phyloP scores from a whole-genome alignment of 2,888 invertebrate genomes.

The Callinectes sapidus region DNA sequence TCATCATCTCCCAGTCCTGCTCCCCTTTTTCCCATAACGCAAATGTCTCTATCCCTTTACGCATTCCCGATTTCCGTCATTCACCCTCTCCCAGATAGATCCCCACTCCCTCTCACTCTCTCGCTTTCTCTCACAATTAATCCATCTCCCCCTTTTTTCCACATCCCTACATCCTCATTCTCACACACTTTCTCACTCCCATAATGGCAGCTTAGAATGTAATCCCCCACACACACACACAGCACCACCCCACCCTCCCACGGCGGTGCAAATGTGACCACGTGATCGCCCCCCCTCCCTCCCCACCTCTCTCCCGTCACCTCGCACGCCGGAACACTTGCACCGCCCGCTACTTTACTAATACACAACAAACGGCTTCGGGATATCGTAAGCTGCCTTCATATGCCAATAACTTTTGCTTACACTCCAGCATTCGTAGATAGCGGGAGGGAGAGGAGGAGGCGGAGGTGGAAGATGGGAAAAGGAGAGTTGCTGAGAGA shows the following conservation, averaged over 20 bases:
- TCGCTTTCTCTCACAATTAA: conserved; percentile 5
- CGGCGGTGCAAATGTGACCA: not conserved
- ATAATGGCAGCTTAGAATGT: not conserved
- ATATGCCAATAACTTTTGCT: conserved; percentile 38
- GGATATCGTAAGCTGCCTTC: conserved; percentile 41
- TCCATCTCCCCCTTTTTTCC: not conserved
- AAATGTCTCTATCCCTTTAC: not conserved
- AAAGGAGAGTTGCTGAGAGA: not conserved
- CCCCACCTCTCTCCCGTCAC: not conserved
- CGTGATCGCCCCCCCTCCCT: not conserved
- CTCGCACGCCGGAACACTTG: not conserved
- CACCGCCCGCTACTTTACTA: not conserved
- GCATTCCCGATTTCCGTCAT: not conserved
- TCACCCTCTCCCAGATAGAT: not conserved
- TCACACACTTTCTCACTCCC: conserved; percentile 18
- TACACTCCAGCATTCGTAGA: not conserved
- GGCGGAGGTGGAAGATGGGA: not conserved
- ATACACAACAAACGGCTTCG: conserved; percentile 24
- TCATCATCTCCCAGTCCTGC: not conserved
- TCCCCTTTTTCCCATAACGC: conserved; percentile 20
- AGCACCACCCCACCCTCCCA: not conserved
- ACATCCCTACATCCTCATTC: conserved; percentile 30
- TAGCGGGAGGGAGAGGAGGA: not conserved
- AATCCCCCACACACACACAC: conserved; percentile 13
- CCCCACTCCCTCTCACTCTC: not conserved